Conservation (phyloP, 2,797 vertebrate genomes). For the Tapirus indicus region DNA sequence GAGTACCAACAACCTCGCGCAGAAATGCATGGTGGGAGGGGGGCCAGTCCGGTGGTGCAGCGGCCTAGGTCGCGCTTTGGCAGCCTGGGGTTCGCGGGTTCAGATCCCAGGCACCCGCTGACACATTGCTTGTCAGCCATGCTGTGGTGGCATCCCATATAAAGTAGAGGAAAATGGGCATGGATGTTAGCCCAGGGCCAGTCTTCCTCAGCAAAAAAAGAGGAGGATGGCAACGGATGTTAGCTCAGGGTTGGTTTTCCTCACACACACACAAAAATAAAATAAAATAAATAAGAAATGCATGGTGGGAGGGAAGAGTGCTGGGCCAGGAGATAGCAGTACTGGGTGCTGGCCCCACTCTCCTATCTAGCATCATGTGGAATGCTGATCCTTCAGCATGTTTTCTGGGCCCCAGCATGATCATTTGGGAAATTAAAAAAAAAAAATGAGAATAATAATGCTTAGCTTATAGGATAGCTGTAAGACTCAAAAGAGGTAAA, state of each 20-base stretch:
- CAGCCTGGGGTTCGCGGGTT: too few species aligned
- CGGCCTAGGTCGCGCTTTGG: too few species aligned
- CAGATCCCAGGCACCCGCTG: too few species aligned
- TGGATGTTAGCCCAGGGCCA: too few species aligned
- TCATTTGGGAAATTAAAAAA: constrained; percentile 21
- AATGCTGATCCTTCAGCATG: neutral
- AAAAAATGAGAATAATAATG: neutral
- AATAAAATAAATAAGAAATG: neutral
- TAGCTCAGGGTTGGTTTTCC: too few species aligned
- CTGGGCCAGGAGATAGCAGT: neutral
- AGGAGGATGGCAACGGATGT: too few species aligned
- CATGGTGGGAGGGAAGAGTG: neutral
- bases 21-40: neutral
- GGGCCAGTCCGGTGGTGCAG: neutral
- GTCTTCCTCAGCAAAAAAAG: too few species aligned
- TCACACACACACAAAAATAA: too few species aligned
- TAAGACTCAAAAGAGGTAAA: neutral
- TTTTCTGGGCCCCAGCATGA: neutral
- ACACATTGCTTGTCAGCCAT: too few species aligned
- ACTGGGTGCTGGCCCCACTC: neutral
- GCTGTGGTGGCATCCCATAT: too few species aligned
- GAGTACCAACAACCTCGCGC: neutral
- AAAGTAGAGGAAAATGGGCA: too few species aligned
- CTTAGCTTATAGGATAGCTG: neutral
- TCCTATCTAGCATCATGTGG: too few species aligned